A percentile compares a stretch with the other conserved stretches of the same genome.
These are phyloP conservation scores for Balanococcus diminutus DNA, from an alignment of 2,888 invertebrate species.

Conservation along the genomic window DNA sequence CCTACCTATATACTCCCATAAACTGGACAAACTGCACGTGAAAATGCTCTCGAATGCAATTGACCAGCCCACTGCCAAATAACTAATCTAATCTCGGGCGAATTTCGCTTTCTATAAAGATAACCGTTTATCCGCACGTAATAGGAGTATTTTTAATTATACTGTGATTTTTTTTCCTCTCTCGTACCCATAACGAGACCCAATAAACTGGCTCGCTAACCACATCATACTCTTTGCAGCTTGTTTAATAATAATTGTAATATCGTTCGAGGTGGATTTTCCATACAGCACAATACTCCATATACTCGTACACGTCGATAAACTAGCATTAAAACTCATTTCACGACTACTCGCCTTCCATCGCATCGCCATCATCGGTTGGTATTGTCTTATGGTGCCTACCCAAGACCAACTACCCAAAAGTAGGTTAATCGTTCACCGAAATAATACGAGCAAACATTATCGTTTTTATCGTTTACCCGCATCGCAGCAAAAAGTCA, in stretches of 20 bases:
- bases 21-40: too few relatives aligned
- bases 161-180: background rate
- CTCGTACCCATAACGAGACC: background rate
- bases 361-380: background rate
- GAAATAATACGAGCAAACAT: background rate
- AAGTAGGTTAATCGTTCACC: constrained; percentile 27
- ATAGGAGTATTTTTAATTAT: constrained; percentile 2
- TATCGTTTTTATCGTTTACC: constrained; percentile 21
- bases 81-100: background rate
- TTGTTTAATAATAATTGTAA: background rate
- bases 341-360: constrained; percentile 14
- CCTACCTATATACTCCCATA: too few relatives aligned
- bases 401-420: background rate
- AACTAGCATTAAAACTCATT: constrained; percentile 31
- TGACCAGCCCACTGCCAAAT: background rate
- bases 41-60: too few relatives aligned
- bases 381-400: background rate
- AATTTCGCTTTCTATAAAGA: constrained; percentile 20
- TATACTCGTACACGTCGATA: background rate
- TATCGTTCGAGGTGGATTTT: too few relatives aligned
- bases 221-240: background rate
- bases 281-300: background rate
- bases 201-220: background rate
- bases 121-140: constrained; percentile 23
- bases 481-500: constrained; percentile 4